phyloP scores from a whole-genome alignment of 2,797 vertebrate species.

The Sphenopsis melanotis region DNA sequence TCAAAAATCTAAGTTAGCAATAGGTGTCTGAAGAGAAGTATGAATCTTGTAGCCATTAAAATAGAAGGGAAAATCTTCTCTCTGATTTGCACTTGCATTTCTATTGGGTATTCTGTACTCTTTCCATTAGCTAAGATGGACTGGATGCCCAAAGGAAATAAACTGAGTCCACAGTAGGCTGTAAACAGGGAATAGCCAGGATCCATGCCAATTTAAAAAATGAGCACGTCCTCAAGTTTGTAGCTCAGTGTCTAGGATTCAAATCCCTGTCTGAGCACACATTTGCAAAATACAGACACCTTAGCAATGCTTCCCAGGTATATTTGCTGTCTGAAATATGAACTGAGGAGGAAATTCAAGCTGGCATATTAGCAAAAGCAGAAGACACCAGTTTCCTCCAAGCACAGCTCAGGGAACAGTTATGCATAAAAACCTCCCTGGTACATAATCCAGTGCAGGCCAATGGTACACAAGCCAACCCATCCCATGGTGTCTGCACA shows the following conservation, averaged over 20 bases:
- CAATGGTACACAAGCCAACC: not conserved
- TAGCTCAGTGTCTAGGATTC: not conserved
- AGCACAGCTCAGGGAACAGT: not conserved
- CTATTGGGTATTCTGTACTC: not conserved
- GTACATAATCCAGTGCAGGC: constrained; percentile 8
- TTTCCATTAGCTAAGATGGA: not conserved
- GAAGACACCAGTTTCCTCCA: not conserved
- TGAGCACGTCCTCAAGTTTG: not conserved
- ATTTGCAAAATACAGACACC: not conserved
- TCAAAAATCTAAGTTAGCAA: not conserved
- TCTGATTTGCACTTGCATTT: not conserved
- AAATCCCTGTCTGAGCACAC: not conserved
- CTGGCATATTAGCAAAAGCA: constrained; percentile 20
- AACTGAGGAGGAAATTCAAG: not conserved
- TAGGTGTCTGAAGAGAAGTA: not conserved
- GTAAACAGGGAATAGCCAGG: not conserved
- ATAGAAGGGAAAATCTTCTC: not conserved
- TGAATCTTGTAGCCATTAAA: constrained; percentile 8
- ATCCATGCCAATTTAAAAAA: not conserved
- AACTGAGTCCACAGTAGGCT: not conserved
- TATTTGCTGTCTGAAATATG: not conserved
- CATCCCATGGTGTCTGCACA: constrained; percentile 37
- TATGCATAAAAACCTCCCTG: constrained; percentile 1
- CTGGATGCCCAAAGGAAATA: not conserved
- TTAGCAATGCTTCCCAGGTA: not conserved